A percentile compares a stretch with the other conserved stretches of the same genome.
These are phyloP conservation scores for Coreius guichenoti DNA, from an alignment of 2,797 vertebrate species.

Conservation along the genomic window DNA sequence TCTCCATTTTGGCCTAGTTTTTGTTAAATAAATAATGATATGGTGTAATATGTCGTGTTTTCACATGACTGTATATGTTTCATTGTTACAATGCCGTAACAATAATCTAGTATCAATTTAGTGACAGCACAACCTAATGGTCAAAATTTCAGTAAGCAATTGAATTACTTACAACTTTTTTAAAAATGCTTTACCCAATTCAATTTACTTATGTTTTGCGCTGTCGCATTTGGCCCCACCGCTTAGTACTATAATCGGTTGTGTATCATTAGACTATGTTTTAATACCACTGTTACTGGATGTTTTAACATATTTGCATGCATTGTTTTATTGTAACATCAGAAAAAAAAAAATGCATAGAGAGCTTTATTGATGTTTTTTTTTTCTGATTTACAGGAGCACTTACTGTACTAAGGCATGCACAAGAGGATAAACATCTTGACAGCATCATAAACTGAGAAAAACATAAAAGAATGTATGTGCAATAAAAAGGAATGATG, in stretches of 20 bases:
- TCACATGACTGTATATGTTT: no score
- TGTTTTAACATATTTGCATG: background rate
- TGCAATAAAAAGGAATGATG: background rate
- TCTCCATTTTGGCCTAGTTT: no score
- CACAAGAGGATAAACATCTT: background rate
- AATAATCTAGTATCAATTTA: background rate
- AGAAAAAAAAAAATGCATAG: background rate
- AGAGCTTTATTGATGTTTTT: background rate
- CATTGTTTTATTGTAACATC: background rate
- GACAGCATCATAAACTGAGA: background rate
- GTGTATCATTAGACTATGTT: background rate
- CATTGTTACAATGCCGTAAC: background rate
- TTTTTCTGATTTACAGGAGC: background rate
- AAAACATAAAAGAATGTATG: background rate
- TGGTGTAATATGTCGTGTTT: no score
- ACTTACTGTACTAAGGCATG: background rate
- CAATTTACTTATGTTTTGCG: background rate
- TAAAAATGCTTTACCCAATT: background rate
- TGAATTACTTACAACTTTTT: background rate
- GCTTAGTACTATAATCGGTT: background rate
- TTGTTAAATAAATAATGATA: no score
- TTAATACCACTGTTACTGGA: background rate
- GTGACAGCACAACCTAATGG: background rate
- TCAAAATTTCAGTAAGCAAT: background rate
- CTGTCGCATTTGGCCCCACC: no score